Conservation (phyloP, 2,797 vertebrate species). For the Hyperoplus lanceolatus region DNA sequence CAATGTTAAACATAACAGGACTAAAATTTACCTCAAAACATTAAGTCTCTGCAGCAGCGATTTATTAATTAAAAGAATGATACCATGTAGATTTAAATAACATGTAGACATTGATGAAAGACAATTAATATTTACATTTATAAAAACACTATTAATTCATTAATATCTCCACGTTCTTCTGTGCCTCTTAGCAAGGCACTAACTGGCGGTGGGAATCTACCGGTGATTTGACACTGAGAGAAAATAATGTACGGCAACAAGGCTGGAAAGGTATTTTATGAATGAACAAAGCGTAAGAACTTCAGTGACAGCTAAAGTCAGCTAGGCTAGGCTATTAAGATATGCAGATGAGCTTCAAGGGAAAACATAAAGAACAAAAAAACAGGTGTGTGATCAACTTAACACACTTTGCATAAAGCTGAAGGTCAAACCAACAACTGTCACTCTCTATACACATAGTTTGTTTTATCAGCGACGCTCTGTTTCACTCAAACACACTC, state of each 20-base stretch:
- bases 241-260: background rate
- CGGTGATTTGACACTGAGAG: background rate
- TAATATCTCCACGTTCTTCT: background rate
- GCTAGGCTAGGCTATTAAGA: background rate
- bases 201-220: background rate
- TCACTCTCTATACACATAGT: background rate
- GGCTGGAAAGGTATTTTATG: slow-evolving; percentile 2
- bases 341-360: slow-evolving; percentile 47
- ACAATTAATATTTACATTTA: too few species aligned
- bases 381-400: slow-evolving; percentile 3
- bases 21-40: background rate
- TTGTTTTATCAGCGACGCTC: background rate
- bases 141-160: background rate
- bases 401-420: slow-evolving; percentile 35
- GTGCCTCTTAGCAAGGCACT: background rate
- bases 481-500: slow-evolving; percentile 13
- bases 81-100: background rate
- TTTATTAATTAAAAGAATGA: background rate
- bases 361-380: slow-evolving; percentile 21
- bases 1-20: background rate
- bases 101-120: background rate
- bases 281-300: slow-evolving; percentile 30
- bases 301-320: slow-evolving; percentile 22
- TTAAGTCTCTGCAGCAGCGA: background rate
- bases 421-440: slow-evolving; percentile 33